Percentiles rank a stretch among this genome's conserved stretches.
Conservation (phyloP, 2,113 vertebrate species). For the Tachuris rubrigastra region DNA sequence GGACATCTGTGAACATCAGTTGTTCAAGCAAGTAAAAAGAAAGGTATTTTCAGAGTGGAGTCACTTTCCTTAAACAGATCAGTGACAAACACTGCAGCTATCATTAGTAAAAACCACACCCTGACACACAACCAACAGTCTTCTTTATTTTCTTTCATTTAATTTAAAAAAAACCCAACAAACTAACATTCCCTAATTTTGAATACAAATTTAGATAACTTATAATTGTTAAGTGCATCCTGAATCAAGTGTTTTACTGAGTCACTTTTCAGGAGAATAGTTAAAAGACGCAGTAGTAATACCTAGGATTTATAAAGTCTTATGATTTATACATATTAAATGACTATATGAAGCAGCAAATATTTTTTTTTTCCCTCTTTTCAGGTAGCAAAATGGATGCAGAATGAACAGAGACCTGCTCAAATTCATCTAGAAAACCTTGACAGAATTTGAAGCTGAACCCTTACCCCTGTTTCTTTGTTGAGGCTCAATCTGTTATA, state of each 20-base stretch:
- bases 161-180: not conserved
- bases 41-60: not conserved
- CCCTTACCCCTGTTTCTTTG: not conserved
- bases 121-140: not conserved
- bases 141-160: not conserved
- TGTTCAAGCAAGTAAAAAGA: not conserved
- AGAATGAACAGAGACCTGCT: not conserved
- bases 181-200: not conserved
- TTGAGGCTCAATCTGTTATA: not conserved
- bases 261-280: not conserved
- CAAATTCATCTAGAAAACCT: not conserved
- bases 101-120: not conserved
- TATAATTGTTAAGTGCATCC: not conserved
- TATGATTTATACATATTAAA: not conserved
- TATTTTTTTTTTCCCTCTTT: not conserved
- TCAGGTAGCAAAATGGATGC: not conserved
- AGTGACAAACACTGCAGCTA: not conserved
- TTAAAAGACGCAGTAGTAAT: not conserved
- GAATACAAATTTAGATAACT: not conserved
- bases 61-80: not conserved
- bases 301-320: not conserved
- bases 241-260: not conserved
- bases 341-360: not conserved
- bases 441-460: not conserved
- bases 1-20: not conserved